Conservation (phyloP, 2,797 vertebrate genomes). For the Hippopotamyrus pictus region DNA sequence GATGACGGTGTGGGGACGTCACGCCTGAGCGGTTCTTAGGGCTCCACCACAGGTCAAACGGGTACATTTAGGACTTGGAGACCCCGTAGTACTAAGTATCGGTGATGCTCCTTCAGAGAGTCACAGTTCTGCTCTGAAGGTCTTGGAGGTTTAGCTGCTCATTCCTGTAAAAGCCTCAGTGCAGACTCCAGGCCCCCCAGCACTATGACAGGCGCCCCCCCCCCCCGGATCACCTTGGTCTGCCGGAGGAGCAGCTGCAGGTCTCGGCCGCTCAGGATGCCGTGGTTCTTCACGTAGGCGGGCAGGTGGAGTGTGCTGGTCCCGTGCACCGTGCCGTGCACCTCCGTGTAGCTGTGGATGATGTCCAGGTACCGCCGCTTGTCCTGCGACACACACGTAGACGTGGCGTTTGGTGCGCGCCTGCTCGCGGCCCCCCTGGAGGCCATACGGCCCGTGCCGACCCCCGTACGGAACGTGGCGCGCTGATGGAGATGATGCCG, state of each 20-base stretch:
- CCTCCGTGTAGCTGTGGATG: conserved; percentile 92
- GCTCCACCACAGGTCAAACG: not conserved
- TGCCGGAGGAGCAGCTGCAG: conserved; percentile 92
- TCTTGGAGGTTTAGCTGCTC: not conserved
- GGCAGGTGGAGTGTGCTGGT: conserved; percentile 87
- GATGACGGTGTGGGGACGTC: not conserved
- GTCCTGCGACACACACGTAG: conserved; percentile 62
- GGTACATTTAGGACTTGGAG: not conserved
- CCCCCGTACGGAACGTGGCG: not conserved
- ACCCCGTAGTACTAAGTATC: not conserved
- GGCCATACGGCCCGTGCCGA: not conserved
- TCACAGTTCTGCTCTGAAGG: not conserved
- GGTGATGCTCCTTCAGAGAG: not conserved
- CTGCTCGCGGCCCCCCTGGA: not conserved
- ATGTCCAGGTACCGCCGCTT: conserved; percentile 89
- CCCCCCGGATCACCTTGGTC: conserved; percentile 73
- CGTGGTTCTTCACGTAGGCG: conserved; percentile 89
- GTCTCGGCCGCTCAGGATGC: conserved; percentile 92
- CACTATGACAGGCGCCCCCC: not conserved
- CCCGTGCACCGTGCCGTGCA: conserved; percentile 92
- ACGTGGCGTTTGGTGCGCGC: not conserved
- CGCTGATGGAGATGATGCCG: not conserved
- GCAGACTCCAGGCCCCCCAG: not conserved
- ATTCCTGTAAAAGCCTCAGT: not conserved
- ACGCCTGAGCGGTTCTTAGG: not conserved